Conservation (phyloP, 2,888 invertebrate species). For the Zygogramma bicolorata region DNA sequence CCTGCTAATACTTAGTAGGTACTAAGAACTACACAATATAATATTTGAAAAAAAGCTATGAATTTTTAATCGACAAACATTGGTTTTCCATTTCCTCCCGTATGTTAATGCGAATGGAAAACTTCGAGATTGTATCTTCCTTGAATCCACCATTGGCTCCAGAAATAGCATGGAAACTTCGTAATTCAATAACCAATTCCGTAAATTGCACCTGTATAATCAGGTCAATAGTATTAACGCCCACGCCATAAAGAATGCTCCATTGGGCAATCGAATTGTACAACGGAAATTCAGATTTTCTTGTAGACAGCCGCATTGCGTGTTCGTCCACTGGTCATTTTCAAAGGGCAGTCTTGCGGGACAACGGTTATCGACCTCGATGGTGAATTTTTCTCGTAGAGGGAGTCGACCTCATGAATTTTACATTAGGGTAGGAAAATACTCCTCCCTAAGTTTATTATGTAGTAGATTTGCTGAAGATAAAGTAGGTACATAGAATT, state of each 20-base stretch:
- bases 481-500: no score
- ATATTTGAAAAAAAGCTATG: no score
- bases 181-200: neutral
- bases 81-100: no score
- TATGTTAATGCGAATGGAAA: no score
- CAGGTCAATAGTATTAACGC: slow-evolving; percentile 1
- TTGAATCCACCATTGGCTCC: neutral
- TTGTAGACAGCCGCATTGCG: slow-evolving; percentile 6
- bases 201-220: neutral
- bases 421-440: neutral
- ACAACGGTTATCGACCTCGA: slow-evolving; percentile 3
- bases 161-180: neutral
- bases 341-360: neutral
- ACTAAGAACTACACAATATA: no score
- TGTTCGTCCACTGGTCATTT: neutral
- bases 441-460: neutral
- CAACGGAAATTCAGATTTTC: neutral
- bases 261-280: neutral
- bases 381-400: neutral
- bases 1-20: no score
- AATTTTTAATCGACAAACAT: no score
- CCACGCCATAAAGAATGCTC: neutral
- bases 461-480: neutral
- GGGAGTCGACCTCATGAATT: neutral
- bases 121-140: neutral